A percentile compares a stretch with the other conserved stretches of the same genome.
phyloP scores from a whole-genome alignment of 2,888 invertebrate species.

The Sphaerophoria taeniata region DNA sequence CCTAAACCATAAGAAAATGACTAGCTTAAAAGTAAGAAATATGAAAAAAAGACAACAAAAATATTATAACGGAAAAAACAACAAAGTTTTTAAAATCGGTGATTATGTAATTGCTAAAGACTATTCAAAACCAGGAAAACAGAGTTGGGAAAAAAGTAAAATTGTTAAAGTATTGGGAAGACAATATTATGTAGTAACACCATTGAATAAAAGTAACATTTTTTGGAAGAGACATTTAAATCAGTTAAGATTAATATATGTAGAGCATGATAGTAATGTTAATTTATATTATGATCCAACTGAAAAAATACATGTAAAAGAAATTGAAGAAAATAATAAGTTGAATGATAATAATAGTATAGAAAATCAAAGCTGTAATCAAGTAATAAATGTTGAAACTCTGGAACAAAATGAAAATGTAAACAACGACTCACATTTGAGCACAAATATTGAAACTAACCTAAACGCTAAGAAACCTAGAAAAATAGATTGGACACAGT shows the following conservation, averaged over 20 bases:
- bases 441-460: not conserved
- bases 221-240: conserved; percentile 2
- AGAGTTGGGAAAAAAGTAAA: not conserved
- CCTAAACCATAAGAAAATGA: not conserved
- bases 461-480: not conserved
- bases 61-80: conserved; percentile 22
- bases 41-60: conserved; percentile 3
- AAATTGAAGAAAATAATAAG: not conserved
- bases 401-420: conserved; percentile 4
- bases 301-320: not conserved
- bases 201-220: not conserved
- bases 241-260: not conserved
- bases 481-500: conserved; percentile 9
- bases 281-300: conserved; percentile 10
- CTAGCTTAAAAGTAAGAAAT: not conserved
- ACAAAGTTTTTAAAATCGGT: not conserved
- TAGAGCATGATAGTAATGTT: conserved; percentile 2
- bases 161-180: conserved; percentile 20
- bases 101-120: not conserved
- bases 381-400: not conserved
- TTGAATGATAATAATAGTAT: not conserved
- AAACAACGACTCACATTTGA: not conserved
- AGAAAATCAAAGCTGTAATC: not conserved
- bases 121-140: conserved; percentile 10
- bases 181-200: not conserved